phyloP scores from a whole-genome alignment of 92 coral and sea anemone genomes.

The Palythoa grandiflora region DNA sequence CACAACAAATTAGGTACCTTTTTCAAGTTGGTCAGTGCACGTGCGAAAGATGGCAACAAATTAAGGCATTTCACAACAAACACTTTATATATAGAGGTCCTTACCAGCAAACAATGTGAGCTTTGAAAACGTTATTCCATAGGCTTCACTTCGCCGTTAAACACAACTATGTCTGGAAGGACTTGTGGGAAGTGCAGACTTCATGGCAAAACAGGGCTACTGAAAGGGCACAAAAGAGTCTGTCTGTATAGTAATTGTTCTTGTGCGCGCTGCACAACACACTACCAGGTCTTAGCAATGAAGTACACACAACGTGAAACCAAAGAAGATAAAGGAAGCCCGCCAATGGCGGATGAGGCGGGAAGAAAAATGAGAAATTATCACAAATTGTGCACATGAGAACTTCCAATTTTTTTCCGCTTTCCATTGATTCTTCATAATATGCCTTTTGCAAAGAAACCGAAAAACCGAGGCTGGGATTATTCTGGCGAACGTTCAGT shows the following conservation, averaged over 20 bases:
- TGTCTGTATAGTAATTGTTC: slow-evolving; percentile 61
- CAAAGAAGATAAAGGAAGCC: slow-evolving; percentile 16
- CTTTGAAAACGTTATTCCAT: no score
- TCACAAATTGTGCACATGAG: not conserved
- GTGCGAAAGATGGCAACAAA: no score
- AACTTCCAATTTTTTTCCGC: not conserved
- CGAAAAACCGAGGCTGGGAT: not conserved
- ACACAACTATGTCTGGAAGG: slow-evolving; percentile 52
- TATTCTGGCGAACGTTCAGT: not conserved
- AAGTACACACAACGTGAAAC: slow-evolving; percentile 29
- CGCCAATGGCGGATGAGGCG: slow-evolving; percentile 29
- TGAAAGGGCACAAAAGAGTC: slow-evolving; percentile 51
- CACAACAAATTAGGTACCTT: no score
- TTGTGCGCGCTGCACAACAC: slow-evolving; percentile 50
- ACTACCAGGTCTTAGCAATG: slow-evolving; percentile 42
- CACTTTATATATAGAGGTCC: no score
- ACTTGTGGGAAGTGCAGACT: slow-evolving; percentile 55
- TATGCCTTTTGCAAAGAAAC: not conserved
- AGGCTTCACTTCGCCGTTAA: slow-evolving; percentile 10
- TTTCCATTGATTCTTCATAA: slow-evolving; percentile 1
- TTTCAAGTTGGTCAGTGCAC: no score
- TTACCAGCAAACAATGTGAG: no score
- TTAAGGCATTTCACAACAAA: no score
- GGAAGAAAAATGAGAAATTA: not conserved
- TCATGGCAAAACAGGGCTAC: slow-evolving; percentile 51